Base-by-base conservation (phyloP, 2,888 invertebrate species). In the Tridacna gigas region DNA sequence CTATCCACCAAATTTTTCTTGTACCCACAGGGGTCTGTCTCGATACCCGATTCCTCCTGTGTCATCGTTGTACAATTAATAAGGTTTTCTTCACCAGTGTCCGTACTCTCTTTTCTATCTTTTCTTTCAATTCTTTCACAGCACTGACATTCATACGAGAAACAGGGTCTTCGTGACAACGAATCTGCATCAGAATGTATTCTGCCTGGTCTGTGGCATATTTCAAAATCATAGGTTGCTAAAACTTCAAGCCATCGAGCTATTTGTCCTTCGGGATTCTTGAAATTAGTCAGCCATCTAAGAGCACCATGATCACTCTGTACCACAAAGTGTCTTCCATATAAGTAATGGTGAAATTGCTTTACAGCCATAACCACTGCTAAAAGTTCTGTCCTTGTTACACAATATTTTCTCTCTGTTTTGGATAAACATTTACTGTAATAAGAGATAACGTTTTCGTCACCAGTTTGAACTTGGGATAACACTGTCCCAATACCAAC, bases 271-370 rank as follows among this genome's bases (percentile, higher is more conserved):
- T 83, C 83, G 11, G 71, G 75, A 15, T 74, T 83, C 63, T 80
- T 85, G 47, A 85, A 78, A 47, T 79, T 80, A 20, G 75, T 28
- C 2, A 85, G 65, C 84, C 83, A 87, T 22, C 77, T 67, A 18
- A 84, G 51, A 51, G 74, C 22, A 20, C 80, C 82, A 78, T 86
- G 86, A 74, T 88, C 84, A 69, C 73, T 80, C 51, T 86, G 74
- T 7, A 82, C 79, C 20, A 51, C 63, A 67, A 89, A 85, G 20
- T 69, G 37, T 60, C 22, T 18, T 15, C 85, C 86, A 82, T 88
- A 86, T 15, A 88, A 56, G 61, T 83, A 88, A 75, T 84, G 84
- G 63, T 88, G 84, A 67, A 79, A 88, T 67, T 86, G 73, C 77
- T 84, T 85, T 15, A 89, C 51, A 11, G 82, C 69, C 47, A 22